Evolutionary conservation across 2,797 vertebrate genomes (phyloP).

Genomic region (Paratrypauchen microcephalus): DNA sequence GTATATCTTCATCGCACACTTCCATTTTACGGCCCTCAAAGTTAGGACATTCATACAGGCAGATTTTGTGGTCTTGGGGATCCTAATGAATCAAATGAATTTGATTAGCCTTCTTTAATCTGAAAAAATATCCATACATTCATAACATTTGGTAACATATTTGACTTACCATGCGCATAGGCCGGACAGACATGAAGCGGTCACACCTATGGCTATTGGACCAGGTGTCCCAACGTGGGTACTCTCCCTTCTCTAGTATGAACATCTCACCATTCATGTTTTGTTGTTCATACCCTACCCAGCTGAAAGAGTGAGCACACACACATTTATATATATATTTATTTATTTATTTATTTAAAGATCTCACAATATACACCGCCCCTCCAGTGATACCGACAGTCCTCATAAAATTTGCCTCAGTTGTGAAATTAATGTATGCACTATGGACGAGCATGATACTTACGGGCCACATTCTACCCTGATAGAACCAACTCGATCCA

Average conservation of each 20-base stretch:
- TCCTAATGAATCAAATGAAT: constrained; percentile 67
- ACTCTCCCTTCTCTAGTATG: constrained; percentile 86
- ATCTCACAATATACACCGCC: not conserved
- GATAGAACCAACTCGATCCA: constrained; percentile 80
- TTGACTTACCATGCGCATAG: constrained; percentile 79
- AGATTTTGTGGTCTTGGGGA: constrained; percentile 84
- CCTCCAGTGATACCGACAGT: not conserved
- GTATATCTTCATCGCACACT: constrained; percentile 85
- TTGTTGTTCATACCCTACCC: constrained; percentile 84
- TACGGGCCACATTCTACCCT: constrained; percentile 83
- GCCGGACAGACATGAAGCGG: constrained; percentile 81
- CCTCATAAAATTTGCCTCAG: not conserved
- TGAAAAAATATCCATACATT: not conserved
- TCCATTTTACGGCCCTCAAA: constrained; percentile 89
- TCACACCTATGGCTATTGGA: constrained; percentile 85
- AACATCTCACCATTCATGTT: constrained; percentile 85
- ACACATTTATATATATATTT: too few species aligned
- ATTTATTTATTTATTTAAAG: not conserved
- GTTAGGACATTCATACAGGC: constrained; percentile 79
- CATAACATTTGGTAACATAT: not conserved
- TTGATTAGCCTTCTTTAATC: too few species aligned
- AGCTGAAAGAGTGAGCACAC: constrained; percentile 58
- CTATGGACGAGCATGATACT: constrained; percentile 46
- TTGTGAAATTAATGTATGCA: too few species aligned
- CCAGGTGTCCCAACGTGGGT: constrained; percentile 87